phyloP scores from a whole-genome alignment of 2,797 vertebrate genomes.

The Pterois miles region DNA sequence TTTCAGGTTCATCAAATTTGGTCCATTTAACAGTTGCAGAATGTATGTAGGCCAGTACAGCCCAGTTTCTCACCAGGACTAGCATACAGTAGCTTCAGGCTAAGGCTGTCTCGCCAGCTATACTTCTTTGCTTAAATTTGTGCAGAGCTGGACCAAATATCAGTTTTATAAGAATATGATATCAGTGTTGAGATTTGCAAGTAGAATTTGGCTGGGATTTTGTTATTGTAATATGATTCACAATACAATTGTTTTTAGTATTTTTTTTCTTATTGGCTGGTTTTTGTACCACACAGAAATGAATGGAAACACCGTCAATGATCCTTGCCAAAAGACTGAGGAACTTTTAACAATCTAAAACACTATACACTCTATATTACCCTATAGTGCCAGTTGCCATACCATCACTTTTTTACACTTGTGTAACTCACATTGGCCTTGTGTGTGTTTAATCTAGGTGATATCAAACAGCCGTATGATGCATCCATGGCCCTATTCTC shows the following conservation, averaged over 20 bases:
- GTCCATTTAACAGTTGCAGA: constrained; percentile 24
- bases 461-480: background rate
- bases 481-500: background rate
- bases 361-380: background rate
- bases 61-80: constrained; percentile 40
- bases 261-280: too few relatives aligned
- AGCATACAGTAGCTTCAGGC: constrained; percentile 30
- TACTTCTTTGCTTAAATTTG: background rate
- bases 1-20: constrained; percentile 38
- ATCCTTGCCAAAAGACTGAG: background rate
- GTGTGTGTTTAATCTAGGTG: background rate
- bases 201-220: background rate
- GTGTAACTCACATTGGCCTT: background rate
- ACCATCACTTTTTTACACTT: background rate
- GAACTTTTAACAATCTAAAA: background rate
- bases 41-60: constrained; percentile 51
- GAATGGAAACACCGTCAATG: background rate
- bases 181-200: background rate
- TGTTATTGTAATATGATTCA: background rate
- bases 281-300: background rate
- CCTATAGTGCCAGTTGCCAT: background rate
- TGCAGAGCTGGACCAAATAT: background rate
- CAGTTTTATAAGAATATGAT: background rate
- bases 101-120: background rate
- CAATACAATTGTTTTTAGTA: background rate